Conservation (phyloP, 2,888 invertebrate genomes). For the Patella depressa region DNA sequence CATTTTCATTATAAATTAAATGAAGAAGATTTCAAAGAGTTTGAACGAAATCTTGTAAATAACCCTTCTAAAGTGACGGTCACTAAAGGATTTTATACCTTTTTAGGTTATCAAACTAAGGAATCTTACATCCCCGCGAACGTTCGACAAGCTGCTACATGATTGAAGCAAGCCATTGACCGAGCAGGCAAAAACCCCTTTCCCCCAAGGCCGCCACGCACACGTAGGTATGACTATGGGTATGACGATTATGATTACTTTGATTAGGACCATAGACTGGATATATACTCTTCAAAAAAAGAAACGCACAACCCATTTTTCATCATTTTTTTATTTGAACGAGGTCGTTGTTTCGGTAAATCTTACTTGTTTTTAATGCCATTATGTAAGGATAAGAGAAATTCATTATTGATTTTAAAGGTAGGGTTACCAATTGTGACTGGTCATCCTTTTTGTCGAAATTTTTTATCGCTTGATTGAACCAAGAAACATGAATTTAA, state of each 20-base stretch:
- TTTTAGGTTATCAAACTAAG: not conserved
- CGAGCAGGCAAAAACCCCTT: not conserved
- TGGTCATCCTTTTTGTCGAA: no score
- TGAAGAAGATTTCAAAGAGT: not conserved
- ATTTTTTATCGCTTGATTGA: no score
- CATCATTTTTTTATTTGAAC: no score
- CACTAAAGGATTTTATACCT: conserved; percentile 1
- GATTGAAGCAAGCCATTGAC: not conserved
- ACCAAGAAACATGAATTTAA: no score
- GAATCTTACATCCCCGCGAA: not conserved
- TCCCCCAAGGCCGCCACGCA: not conserved
- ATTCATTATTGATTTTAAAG: no score
- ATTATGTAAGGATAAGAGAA: no score
- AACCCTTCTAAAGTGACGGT: not conserved
- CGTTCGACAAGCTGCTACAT: not conserved
- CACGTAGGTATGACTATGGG: not conserved
- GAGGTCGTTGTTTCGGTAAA: no score
- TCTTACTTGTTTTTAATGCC: no score
- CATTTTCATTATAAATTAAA: not conserved
- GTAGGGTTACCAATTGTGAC: no score
- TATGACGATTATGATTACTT: not conserved
- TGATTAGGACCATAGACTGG: not conserved
- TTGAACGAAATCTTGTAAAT: not conserved
- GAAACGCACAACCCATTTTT: no score
- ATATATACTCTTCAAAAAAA: no score